These are phyloP conservation scores for Hirtodrosophila duncani DNA, from an alignment of 2,888 invertebrate genomes.

Conservation along the genomic window DNA sequence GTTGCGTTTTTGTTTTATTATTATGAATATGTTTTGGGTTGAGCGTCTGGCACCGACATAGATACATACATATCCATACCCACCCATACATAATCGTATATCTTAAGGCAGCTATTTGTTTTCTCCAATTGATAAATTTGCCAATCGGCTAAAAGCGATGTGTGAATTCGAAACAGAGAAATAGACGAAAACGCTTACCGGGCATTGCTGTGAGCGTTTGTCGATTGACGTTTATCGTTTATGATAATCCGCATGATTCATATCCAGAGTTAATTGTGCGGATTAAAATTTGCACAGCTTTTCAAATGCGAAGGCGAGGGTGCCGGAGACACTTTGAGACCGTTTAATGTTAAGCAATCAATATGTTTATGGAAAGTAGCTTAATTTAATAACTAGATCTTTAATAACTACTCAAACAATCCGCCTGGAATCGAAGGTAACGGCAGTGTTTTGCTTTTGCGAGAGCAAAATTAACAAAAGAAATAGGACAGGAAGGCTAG, in stretches of 20 bases:
- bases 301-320: too few species aligned
- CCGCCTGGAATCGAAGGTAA: too few species aligned
- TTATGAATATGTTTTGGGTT: slow-evolving; percentile 19
- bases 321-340: too few species aligned
- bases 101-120: slow-evolving; percentile 6
- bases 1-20: slow-evolving; percentile 35
- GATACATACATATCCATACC: background rate
- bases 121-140: slow-evolving; percentile 11
- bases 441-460: too few species aligned
- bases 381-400: too few species aligned
- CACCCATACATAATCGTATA: background rate
- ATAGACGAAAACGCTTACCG: slow-evolving; percentile 9
- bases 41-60: slow-evolving; percentile 2
- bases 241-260: slow-evolving; percentile 16
- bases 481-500: too few species aligned
- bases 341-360: too few species aligned
- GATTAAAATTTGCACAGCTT: slow-evolving; percentile 26
- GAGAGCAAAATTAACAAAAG: too few species aligned
- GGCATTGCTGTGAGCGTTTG: too few species aligned
- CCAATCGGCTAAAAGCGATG: background rate
- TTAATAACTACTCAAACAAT: too few species aligned
- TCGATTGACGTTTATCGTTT: slow-evolving; percentile 4
- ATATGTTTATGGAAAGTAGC: too few species aligned
- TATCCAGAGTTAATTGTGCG: slow-evolving; percentile 8
- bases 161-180: too few species aligned